Base-by-base conservation (phyloP, 2,797 vertebrate species). In the Meda fulgida region DNA sequence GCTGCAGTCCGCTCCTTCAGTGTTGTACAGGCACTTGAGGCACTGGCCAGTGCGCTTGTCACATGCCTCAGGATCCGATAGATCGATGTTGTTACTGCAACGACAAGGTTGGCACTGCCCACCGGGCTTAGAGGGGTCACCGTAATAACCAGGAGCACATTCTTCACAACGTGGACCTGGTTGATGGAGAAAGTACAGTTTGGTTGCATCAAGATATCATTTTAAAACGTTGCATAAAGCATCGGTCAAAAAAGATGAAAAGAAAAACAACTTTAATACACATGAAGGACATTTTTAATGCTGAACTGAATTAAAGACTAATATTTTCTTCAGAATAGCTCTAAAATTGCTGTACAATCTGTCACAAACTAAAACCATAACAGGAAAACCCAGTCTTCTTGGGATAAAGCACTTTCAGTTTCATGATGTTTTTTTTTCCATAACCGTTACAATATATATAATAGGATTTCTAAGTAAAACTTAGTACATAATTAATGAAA, bases 71-170 rank as follows among this genome's bases (percentile, higher is more conserved):
- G 94, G 90, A 86, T 99, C 96, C 0, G 88, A 96, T 91, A 94
- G 88, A 78, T 99, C 97, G 0, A 99, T 98, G 94, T 99, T 99
- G 86, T 96, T 96, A 66, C 95, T 96, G 91, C 98, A 99, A 86
- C 96, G 95, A 86, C 98, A 99, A 0, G 93, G 95, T 89, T 96
- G 95, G 92, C 98, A 99, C 84, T 80, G 95, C 13, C 98, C 97
- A 0, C 97, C 96, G 0, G 94, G 92, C 89, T 96, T 96, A 38
- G 94, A 94, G 0, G 97, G 97, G 91, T 98, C 96, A 18, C 98
- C 97, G 0, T 96, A 97, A 91, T 97, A 96, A 84, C 98, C 98
- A 0, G 98, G 96, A 36, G 97, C 96, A 85, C 98, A 99, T 89
- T 97, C 95, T 0, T 98, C 97, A 65, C 98, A 99, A 18, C 96